These are phyloP conservation scores for Helleia helle DNA, from an alignment of 2,888 invertebrate genomes.

Conservation along the genomic window DNA sequence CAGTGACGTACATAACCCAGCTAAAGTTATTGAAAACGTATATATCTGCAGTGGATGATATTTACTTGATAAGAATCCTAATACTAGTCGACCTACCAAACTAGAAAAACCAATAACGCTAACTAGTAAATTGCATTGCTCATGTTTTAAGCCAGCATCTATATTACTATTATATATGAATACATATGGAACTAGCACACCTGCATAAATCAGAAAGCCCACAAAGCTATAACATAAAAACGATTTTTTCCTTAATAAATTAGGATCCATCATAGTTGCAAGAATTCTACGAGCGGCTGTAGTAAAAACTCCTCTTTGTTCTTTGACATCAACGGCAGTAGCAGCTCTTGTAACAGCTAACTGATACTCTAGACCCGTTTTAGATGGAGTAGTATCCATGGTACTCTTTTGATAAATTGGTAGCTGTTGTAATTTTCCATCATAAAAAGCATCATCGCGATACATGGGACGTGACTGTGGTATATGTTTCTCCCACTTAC, in stretches of 20 bases:
- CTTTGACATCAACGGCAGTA: slow-evolving; percentile 46
- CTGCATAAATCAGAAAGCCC: slow-evolving; percentile 43
- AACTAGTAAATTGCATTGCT: slow-evolving; percentile 44
- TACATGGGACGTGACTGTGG: slow-evolving; percentile 55
- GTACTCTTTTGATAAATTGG: slow-evolving; percentile 53
- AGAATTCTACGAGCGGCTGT: slow-evolving; percentile 53
- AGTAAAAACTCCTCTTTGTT: slow-evolving; percentile 49
- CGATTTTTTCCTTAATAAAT: slow-evolving; percentile 40
- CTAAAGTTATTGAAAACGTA: slow-evolving; percentile 25
- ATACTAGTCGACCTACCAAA: slow-evolving; percentile 38
- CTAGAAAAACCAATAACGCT: slow-evolving; percentile 50
- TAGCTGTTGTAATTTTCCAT: slow-evolving; percentile 44
- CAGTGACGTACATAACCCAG: slow-evolving; percentile 39
- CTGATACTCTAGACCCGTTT: slow-evolving; percentile 60
- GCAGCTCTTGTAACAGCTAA: slow-evolving; percentile 58
- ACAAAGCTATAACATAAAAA: slow-evolving; percentile 40
- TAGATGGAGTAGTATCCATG: slow-evolving; percentile 32
- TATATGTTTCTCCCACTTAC: slow-evolving; percentile 50
- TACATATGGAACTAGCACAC: slow-evolving; percentile 52
- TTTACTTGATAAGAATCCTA: slow-evolving; percentile 44
- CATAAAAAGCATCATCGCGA: slow-evolving; percentile 60
- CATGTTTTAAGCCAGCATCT: slow-evolving; percentile 34
- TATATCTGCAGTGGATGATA: slow-evolving; percentile 34
- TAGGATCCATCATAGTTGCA: slow-evolving; percentile 61
- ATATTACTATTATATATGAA: slow-evolving; percentile 45